Conservation (phyloP, 2,888 invertebrate genomes). For the Amblyjoppa fuscipennis region DNA sequence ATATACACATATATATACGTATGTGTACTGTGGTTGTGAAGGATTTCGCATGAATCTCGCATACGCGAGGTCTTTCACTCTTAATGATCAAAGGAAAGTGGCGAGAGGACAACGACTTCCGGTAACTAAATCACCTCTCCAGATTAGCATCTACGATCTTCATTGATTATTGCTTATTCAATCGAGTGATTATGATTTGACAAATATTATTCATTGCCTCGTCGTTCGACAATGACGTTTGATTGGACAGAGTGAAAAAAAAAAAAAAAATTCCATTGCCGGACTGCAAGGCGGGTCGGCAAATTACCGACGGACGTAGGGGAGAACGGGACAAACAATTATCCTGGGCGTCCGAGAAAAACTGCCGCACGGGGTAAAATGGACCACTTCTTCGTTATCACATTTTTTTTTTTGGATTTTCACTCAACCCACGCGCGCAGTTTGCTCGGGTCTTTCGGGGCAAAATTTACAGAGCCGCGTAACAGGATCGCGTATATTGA, state of each 20-base stretch:
- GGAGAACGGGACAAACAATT: background rate
- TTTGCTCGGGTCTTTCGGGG: too few relatives aligned
- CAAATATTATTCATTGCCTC: background rate
- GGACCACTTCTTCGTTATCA: too few relatives aligned
- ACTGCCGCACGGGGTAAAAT: too few relatives aligned
- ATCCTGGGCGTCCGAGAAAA: too few relatives aligned
- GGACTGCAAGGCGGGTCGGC: background rate
- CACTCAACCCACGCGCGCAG: too few relatives aligned
- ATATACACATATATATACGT: background rate
- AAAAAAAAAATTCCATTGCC: background rate
- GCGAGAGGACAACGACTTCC: conserved; percentile 54
- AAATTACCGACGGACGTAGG: conserved; percentile 1
- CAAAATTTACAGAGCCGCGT: background rate
- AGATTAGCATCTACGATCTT: conserved; percentile 25
- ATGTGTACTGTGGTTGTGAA: conserved; percentile 17
- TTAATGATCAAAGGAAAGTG: conserved; percentile 60
- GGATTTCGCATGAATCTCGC: conserved; percentile 49
- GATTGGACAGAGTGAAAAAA: background rate
- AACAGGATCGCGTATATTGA: background rate
- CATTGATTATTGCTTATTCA: conserved; percentile 30
- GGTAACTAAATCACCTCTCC: conserved; percentile 30
- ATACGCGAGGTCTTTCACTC: conserved; percentile 27
- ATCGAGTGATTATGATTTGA: background rate
- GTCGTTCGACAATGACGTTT: background rate
- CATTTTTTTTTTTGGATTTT: too few relatives aligned